Conservation (phyloP, 2,888 invertebrate genomes). For the Oasisia sp. region DNA sequence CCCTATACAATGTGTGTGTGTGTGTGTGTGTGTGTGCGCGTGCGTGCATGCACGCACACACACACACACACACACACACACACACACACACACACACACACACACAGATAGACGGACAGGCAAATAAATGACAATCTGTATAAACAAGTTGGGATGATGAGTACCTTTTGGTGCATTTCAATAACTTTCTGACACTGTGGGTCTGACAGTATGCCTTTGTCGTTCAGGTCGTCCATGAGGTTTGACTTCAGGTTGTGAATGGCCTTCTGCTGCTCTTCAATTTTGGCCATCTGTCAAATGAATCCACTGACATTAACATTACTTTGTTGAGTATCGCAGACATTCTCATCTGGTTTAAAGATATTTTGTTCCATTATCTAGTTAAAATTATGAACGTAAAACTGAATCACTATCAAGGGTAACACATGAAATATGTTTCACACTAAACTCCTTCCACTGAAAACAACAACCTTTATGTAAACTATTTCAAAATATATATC, state of each 20-base stretch:
- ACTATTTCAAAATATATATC: neutral
- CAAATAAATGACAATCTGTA: too few relatives aligned
- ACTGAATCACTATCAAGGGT: neutral
- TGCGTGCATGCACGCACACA: too few relatives aligned
- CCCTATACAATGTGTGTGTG: too few relatives aligned
- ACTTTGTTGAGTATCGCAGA: neutral
- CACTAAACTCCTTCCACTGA: neutral
- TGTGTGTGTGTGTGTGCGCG: too few relatives aligned
- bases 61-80: too few relatives aligned
- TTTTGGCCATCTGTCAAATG: constrained; percentile 54
- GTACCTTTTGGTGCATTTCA: constrained; percentile 55
- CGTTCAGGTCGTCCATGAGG: constrained; percentile 62
- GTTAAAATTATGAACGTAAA: neutral
- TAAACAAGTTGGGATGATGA: neutral
- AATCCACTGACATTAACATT: too few relatives aligned
- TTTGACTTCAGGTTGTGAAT: constrained; percentile 61
- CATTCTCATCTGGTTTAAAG: neutral
- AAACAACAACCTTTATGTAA: neutral
- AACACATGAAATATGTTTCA: constrained; percentile 9
- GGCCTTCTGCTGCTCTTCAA: constrained; percentile 63
- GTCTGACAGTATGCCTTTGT: constrained; percentile 56
- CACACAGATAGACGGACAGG: too few relatives aligned
- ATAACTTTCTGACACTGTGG: constrained; percentile 59
- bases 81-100: too few relatives aligned
- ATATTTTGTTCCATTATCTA: neutral